Conservation (phyloP, 2,888 invertebrate genomes). For the Drosophila vallismaia region DNA sequence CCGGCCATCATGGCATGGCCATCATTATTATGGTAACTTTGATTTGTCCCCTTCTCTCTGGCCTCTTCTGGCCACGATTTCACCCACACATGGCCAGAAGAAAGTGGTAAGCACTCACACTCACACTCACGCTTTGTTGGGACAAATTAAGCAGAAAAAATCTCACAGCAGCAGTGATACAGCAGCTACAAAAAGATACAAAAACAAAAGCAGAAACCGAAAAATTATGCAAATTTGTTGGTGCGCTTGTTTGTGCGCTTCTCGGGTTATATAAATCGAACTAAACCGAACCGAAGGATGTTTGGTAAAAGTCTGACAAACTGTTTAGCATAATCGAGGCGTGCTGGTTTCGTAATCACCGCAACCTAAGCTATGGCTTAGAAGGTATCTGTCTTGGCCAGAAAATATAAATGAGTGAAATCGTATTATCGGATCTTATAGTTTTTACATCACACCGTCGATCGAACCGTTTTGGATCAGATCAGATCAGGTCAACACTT, state of each 20-base stretch:
- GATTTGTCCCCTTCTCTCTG: constrained; percentile 21
- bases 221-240: constrained; percentile 64
- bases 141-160: constrained; percentile 32
- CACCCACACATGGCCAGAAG: constrained; percentile 45
- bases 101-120: constrained; percentile 39
- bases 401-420: not conserved
- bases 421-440: not conserved
- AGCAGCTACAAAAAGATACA: not conserved
- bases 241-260: constrained; percentile 8
- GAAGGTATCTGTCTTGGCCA: constrained; percentile 1
- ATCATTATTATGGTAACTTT: constrained; percentile 43
- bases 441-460: not conserved
- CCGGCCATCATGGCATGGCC: constrained; percentile 21
- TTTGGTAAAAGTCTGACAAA: constrained; percentile 35
- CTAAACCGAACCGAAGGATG: constrained; percentile 51
- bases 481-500: constrained; percentile 48
- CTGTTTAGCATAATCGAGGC: constrained; percentile 62
- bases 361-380: constrained; percentile 2
- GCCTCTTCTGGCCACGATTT: constrained; percentile 18
- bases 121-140: constrained; percentile 8
- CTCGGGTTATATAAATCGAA: constrained; percentile 63
- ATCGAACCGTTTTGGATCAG: constrained; percentile 1
- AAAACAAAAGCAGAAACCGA: constrained; percentile 11
- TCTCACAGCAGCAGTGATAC: constrained; percentile 17
- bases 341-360: constrained; percentile 59